Base-by-base conservation (phyloP, 53 echinoderm and acorn worm genomes). In the Echinarachnius parma region DNA sequence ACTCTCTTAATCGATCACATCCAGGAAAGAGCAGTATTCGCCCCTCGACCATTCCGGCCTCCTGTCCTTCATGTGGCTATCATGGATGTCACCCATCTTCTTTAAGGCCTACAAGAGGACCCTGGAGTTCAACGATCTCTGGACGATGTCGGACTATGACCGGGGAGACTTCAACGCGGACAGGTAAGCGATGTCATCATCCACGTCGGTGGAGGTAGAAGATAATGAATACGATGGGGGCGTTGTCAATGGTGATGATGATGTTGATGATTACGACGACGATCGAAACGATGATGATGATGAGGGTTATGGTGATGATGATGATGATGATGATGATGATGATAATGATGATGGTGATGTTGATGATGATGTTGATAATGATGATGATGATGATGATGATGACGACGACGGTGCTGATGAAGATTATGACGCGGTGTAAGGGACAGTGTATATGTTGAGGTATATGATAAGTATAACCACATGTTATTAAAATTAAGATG, bases 11-110 rank as follows among this genome's bases (percentile, higher is more conserved):
- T n/a, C n/a, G n/a, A n/a, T n/a, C n/a, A n/a, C n/a, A n/a, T n/a
- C n/a, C 28, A 75, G 80, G 19, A 84, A 88, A 50, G 75, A 79
- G 9, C 44, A 64, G 31, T 78, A 88, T 28, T 75, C 79, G 3
- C 98, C 98, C 5, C 45, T 96, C 34, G 98, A 82, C 61, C 75
- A 96, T 65, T 48, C 64, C 4, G 98, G 98, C 11, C 53, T 96
- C 8, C 29, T 96, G n/a, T 80, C 86, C 5, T 88, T 82, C 61
- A 30, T 90, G 31, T 81, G 87, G 20, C 48, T 85, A 50, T 82
- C 84, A 3, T 96, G 98, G 98, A 54, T 96, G 78, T 84, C 82
- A 3, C 85, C 91, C 0, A 52, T 96, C 55, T 92, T 91, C 75
- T 72, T 61, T 52, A 76, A 77, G 34, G 98, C 98, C 3, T 72